Base-by-base conservation (phyloP, 1,140 invertebrate species). In the Nasonia longicornis region DNA sequence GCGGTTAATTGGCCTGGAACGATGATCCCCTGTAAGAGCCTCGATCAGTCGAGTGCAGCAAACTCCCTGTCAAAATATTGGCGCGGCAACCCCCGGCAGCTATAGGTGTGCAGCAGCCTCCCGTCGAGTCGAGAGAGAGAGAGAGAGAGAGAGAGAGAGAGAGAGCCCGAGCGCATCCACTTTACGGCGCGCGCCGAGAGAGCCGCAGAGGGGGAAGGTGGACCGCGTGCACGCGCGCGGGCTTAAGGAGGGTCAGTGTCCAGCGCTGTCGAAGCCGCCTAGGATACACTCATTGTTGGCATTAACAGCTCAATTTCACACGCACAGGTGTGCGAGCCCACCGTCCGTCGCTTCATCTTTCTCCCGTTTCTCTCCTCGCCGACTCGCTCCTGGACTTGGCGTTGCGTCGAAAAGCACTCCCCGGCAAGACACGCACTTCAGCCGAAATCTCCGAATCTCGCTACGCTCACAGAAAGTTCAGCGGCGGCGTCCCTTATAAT, bases 281-380 rank as follows among this genome's bases (percentile, higher is more conserved):
- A 75, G 72, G 63, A 75, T 70, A 42, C 8, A 42, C 10, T 7
- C 38, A 80, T 80, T 75, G 63, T 80, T 79, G 83, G 85, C 83
- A 86, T 85, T 87, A 87, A 88, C 87, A 85, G 87, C 86, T 88
- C 87, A 87, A 88, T 87, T 88, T 87, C 87, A 88, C 87, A 88
- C 79, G 74, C 80, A 78, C 74, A 78, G 81, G 70, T 69, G 66
- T 29, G 52, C 20, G 52, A 4, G 16, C 16, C 12, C 16, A 52
- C 79, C 14, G 52, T 73, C 35, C 11, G 31, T 67, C 71, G 26
- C 26, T 31, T 38, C 77, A 1, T 4, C 48, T 16, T 29, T 29
- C 26, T 26, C 26, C 26, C 26, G 26, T 26, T 26, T 26, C 1
- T 26, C 26, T 26, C 26, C 26, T 26, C 12, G 0, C 42, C 31